phyloP scores from a whole-genome alignment of 1,140 invertebrate genomes.

The Monomorium pharaonis region DNA sequence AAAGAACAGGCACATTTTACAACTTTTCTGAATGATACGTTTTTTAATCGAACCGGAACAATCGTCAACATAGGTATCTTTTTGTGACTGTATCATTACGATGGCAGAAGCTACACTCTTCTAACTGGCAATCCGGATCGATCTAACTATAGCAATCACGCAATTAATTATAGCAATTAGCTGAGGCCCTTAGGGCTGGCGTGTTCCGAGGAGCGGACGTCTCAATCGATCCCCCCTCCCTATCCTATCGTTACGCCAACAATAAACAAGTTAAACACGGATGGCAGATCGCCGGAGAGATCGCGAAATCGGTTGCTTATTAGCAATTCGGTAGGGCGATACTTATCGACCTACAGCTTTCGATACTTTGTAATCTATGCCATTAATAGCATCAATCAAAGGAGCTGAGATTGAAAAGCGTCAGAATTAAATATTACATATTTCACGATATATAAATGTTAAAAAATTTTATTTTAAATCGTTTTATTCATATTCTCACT shows the following conservation, averaged over 20 bases:
- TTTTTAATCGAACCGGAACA: slow-evolving; percentile 57
- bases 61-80: slow-evolving; percentile 52
- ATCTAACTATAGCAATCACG: slow-evolving; percentile 78
- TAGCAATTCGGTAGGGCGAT: slow-evolving; percentile 42
- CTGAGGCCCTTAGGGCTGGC: slow-evolving; percentile 69
- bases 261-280: slow-evolving; percentile 54
- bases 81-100: slow-evolving; percentile 65
- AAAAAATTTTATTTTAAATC: neutral
- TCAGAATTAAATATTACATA: neutral
- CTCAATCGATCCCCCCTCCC: slow-evolving; percentile 63
- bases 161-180: slow-evolving; percentile 79
- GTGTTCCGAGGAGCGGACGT: slow-evolving; percentile 67
- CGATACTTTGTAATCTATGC: slow-evolving; percentile 9
- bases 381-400: neutral
- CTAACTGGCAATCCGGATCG: slow-evolving; percentile 64
- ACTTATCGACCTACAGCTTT: slow-evolving; percentile 17
- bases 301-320: slow-evolving; percentile 43
- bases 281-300: slow-evolving; percentile 45
- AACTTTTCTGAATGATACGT: slow-evolving; percentile 19
- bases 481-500: neutral
- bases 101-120: slow-evolving; percentile 64
- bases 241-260: slow-evolving; percentile 24
- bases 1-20: neutral
- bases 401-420: neutral
- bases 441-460: neutral